These are phyloP conservation scores for Triops longicaudatus DNA, from an alignment of 1,140 invertebrate species.

Conservation along the genomic window DNA sequence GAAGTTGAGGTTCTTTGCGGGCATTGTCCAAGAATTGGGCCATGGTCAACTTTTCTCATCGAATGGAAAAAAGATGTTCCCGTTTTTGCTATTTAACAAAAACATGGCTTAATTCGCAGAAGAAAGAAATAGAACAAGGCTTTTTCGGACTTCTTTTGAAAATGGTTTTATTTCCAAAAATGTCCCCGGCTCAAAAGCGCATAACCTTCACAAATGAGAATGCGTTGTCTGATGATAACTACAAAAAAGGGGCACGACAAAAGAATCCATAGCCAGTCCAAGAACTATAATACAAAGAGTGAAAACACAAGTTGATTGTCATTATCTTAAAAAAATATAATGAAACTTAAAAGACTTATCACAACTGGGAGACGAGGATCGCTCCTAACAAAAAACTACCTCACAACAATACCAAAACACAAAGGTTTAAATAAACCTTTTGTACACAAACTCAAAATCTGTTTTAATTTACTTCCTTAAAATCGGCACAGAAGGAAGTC, in stretches of 20 bases:
- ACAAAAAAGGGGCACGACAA: not conserved
- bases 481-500: not conserved
- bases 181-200: not conserved
- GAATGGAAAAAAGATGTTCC: not conserved
- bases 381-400: not conserved
- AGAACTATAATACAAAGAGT: not conserved
- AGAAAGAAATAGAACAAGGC: not conserved
- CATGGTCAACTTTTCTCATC: not conserved
- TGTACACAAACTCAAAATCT: not conserved
- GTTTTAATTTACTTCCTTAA: not conserved
- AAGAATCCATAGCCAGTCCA: not conserved
- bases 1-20: not conserved
- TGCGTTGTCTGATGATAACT: not conserved
- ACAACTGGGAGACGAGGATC: not conserved
- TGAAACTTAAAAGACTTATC: constrained; percentile 8
- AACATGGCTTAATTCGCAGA: not conserved
- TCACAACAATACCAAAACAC: not conserved
- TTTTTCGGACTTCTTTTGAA: not conserved
- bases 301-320: not conserved
- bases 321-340: not conserved
- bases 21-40: not conserved
- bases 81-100: not conserved
- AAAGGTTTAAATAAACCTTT: not conserved
- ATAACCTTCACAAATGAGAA: not conserved
- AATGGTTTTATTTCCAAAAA: constrained; percentile 2